Conservation (phyloP, 1,140 invertebrate genomes). For the Drosophila bipectinata region DNA sequence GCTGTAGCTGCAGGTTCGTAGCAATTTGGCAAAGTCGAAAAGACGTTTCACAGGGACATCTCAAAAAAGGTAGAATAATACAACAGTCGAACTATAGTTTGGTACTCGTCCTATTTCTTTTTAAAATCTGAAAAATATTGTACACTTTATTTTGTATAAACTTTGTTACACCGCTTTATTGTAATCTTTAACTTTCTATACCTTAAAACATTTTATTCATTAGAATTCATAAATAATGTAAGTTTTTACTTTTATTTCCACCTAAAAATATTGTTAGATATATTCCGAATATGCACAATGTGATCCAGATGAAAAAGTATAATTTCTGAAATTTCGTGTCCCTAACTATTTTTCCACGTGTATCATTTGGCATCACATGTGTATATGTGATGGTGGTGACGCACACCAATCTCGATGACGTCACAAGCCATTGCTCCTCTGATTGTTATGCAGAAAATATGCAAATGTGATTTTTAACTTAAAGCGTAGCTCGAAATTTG, state of each 20-base stretch:
- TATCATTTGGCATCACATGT: constrained; percentile 8
- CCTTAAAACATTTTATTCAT: too few relatives aligned
- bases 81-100: background rate
- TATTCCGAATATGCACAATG: too few relatives aligned
- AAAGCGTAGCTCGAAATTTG: constrained; percentile 46
- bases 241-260: too few relatives aligned
- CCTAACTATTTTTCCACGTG: constrained; percentile 3
- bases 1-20: constrained; percentile 51
- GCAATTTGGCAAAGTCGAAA: constrained; percentile 61
- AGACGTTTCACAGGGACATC: constrained; percentile 29
- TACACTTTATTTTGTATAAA: too few relatives aligned
- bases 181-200: too few relatives aligned
- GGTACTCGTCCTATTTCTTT: too few relatives aligned
- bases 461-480: constrained; percentile 82
- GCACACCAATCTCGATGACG: constrained; percentile 40
- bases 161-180: background rate
- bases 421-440: constrained; percentile 72
- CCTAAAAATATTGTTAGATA: too few relatives aligned
- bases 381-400: constrained; percentile 35
- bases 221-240: too few relatives aligned
- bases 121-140: too few relatives aligned
- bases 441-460: constrained; percentile 81
- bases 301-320: background rate
- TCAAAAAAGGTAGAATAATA: constrained; percentile 27
- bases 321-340: background rate